These are phyloP conservation scores for Drosophila parthenogenetica DNA, from an alignment of 2,888 invertebrate species.

Conservation along the genomic window DNA sequence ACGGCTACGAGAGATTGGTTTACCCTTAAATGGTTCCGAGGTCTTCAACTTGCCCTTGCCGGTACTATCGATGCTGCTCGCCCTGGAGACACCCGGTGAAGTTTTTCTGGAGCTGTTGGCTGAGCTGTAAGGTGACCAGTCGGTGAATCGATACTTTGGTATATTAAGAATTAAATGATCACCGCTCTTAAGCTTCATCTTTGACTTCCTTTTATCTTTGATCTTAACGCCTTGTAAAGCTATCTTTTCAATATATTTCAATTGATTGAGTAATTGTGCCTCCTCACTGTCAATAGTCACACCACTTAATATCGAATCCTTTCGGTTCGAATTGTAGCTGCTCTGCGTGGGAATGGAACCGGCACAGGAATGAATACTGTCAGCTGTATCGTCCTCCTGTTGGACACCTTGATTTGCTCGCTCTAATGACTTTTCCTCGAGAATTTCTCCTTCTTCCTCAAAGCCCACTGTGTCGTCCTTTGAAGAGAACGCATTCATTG, in stretches of 20 bases:
- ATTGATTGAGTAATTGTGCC: conserved; percentile 86
- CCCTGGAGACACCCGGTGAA: conserved; percentile 84
- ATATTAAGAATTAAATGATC: conserved; percentile 85
- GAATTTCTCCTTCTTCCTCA: conserved; percentile 88
- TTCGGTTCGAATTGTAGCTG: conserved; percentile 71
- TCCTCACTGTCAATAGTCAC: conserved; percentile 87
- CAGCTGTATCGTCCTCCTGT: conserved; percentile 86
- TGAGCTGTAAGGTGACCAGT: conserved; percentile 85
- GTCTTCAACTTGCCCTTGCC: conserved; percentile 82
- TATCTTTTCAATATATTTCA: conserved; percentile 85
- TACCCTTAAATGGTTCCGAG: conserved; percentile 77
- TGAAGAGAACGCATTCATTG: conserved; percentile 94
- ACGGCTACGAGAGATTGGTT: conserved; percentile 76
- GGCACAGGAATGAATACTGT: conserved; percentile 84
- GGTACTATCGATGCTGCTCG: conserved; percentile 84
- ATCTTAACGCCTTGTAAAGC: conserved; percentile 85
- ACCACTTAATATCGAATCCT: conserved; percentile 84
- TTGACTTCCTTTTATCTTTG: conserved; percentile 84
- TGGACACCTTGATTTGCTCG: conserved; percentile 84
- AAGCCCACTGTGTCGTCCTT: conserved; percentile 94
- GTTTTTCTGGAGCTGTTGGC: conserved; percentile 85
- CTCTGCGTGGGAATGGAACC: conserved; percentile 85
- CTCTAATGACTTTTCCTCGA: conserved; percentile 87
- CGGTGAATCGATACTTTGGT: conserved; percentile 84
- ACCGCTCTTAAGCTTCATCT: conserved; percentile 84